Conservation (phyloP, 2,888 invertebrate genomes). For the Nematopogon swammerdamellus region DNA sequence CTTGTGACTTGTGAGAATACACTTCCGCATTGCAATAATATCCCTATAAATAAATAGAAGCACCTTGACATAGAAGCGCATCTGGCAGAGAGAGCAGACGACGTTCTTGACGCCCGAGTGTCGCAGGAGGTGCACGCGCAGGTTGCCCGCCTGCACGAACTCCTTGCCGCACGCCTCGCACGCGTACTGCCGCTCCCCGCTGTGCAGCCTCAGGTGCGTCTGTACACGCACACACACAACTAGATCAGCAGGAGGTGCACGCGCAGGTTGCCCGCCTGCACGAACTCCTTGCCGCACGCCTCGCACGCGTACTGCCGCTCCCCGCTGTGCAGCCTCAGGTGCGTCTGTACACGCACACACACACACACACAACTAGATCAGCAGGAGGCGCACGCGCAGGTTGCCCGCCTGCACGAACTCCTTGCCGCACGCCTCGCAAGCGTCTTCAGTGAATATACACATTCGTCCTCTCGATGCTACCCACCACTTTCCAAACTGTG, state of each 20-base stretch:
- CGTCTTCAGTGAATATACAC: no score
- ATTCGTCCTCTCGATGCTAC: no score
- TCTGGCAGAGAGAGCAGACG: slow-evolving; percentile 40
- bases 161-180: slow-evolving; percentile 46
- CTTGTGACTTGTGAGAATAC: no score
- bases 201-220: slow-evolving; percentile 40
- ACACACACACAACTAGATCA: no score
- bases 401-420: slow-evolving; percentile 44
- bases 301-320: slow-evolving; percentile 33
- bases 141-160: slow-evolving; percentile 40
- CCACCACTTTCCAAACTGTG: no score
- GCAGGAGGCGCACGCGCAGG: slow-evolving; percentile 41
- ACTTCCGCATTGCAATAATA: no score
- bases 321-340: slow-evolving; percentile 39
- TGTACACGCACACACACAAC: no score
- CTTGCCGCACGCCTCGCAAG: slow-evolving; percentile 43
- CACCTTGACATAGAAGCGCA: slow-evolving; percentile 21
- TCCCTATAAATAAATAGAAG: no score
- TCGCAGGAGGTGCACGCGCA: slow-evolving; percentile 43
- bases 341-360: no score
- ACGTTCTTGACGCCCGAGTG: slow-evolving; percentile 47
- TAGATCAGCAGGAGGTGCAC: slow-evolving; percentile 41
- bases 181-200: slow-evolving; percentile 29
- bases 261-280: slow-evolving; percentile 41
- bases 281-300: slow-evolving; percentile 44